phyloP scores from a whole-genome alignment of 2,888 invertebrate genomes.

The Harpagoxenus sublaevis region DNA sequence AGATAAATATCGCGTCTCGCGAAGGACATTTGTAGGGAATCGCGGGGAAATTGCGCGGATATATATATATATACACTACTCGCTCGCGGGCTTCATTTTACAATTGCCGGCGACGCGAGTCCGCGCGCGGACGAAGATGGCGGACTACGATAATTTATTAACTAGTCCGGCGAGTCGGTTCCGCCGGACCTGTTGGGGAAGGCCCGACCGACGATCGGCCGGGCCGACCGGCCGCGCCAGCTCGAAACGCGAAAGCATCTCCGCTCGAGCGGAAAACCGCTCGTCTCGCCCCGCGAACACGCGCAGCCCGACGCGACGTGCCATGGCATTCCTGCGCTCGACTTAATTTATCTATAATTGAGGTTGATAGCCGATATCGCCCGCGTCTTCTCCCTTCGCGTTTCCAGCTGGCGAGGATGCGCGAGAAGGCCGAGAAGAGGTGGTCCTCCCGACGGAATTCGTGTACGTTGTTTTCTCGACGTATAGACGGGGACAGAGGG shows the following conservation, averaged over 20 bases:
- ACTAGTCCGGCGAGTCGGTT: slow-evolving; percentile 82
- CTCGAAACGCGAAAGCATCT: slow-evolving; percentile 39
- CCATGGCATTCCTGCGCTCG: not conserved
- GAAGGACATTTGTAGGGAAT: no score
- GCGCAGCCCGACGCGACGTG: not conserved
- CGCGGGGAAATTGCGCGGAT: no score
- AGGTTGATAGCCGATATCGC: slow-evolving; percentile 12
- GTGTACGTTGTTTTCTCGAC: not conserved
- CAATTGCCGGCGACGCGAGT: slow-evolving; percentile 44
- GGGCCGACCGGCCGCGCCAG: not conserved
- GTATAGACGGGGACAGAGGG: not conserved
- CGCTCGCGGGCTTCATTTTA: not conserved
- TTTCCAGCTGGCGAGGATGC: not conserved
- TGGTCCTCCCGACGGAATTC: not conserved
- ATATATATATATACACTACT: not conserved
- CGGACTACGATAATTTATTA: slow-evolving; percentile 84
- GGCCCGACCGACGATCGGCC: slow-evolving; percentile 57
- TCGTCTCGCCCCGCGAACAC: not conserved
- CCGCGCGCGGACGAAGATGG: slow-evolving; percentile 76
- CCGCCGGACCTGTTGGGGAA: slow-evolving; percentile 72
- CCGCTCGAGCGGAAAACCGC: slow-evolving; percentile 38
- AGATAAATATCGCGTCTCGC: no score
- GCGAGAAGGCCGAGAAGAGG: not conserved
- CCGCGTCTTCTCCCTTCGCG: not conserved
- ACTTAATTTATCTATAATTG: slow-evolving; percentile 39